Base-by-base conservation (phyloP, 2,888 invertebrate species). In the Drosophila sordidapex region DNA sequence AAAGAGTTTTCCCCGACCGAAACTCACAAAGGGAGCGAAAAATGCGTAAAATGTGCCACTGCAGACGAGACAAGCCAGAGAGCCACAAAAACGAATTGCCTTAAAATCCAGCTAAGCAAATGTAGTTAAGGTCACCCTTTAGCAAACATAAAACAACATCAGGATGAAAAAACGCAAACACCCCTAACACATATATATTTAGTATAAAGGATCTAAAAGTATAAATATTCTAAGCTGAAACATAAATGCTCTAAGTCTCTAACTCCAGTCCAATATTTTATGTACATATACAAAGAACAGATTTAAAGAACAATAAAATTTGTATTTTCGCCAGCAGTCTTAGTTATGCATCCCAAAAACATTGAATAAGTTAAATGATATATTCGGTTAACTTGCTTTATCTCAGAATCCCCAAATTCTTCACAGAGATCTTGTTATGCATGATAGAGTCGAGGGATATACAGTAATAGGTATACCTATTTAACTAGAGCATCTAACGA, bases 21-120 rank as follows among this genome's bases (percentile, higher is more conserved):
- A 48, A 48, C 61, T 58, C 56, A 43, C 53, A 54, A 40, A 51
- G 73, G 27, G 46, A 56, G 60, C 61, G 60, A 80, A 76, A 70
- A 81, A 78, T 72, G 76, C 81, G 80, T 80, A 82, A 86, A 86
- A 86, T 88, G 78, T 88, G 77, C 82, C 76, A 74, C 54, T 75
- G 70, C 71, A 64, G 67, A 70, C 58, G 31, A 56, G 48, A 51
- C 53, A 52, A 57, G 54, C 27, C 21, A 5, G 27, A 43, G 60
- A 53, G 49, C 54, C 49, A 53, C 59, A 31, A 62, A 74, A 63
- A 74, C 54, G 53, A 64, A 80, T 77, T 70, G 67, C 73, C 73
- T 83, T 76, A 76, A 88, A 83, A 73, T 83, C 73, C 85, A 83
- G 74, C 75, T 83, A 72, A 71, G 79, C 74, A 83, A 86, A 83